Evolutionary conservation across 1,140 invertebrate species (phyloP), one percentile per base, ranked within the genome.

Genomic region (Thalassaphorura encarpata): DNA sequence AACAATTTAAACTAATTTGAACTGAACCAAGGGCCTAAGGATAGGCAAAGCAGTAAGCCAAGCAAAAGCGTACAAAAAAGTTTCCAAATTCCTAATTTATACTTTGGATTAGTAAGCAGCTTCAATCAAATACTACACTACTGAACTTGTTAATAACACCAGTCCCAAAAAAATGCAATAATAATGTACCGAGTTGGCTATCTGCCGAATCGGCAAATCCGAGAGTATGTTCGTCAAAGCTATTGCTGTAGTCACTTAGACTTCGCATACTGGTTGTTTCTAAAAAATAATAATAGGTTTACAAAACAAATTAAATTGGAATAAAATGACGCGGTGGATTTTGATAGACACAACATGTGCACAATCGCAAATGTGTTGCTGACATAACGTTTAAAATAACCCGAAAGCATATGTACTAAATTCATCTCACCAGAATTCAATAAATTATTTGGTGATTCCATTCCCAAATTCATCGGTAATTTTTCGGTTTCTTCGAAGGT

Each of bases 401-500:
- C n/a, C 18, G 31, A 40, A 18, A 6, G 18, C 36, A 31, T 36
- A 15, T 13, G 5, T 18, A 29, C 6, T 36, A 5, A 39, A 39
- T 45, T 6, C 11, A 2, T 58, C 69, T 71, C 76, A 85, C 84
- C 84, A 57, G 83, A 86, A 50, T 80, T 82, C 27, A 85, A 69
- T 50, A 86, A 68, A 75, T 84, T 84, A 11, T 77, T 73, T 13
- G 82, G 71, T 28, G 76, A 72, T 36, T 80, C 77, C 56, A 77
- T 77, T 4, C 76, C 71, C 39, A 73, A 69, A 29, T 70, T 66
- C 24, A 64, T 54, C 15, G 76, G 73, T 11, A 79, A 71, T 66
- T 79, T 78, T 39, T 88, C 83, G 4, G 78, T 75, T 67, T 82
- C 82, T 71, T 90, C 87, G 65, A 78, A 82, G 39, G 79, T 75